phyloP scores from a whole-genome alignment of 2,113 vertebrate genomes.

The Mionectes macconnelli region DNA sequence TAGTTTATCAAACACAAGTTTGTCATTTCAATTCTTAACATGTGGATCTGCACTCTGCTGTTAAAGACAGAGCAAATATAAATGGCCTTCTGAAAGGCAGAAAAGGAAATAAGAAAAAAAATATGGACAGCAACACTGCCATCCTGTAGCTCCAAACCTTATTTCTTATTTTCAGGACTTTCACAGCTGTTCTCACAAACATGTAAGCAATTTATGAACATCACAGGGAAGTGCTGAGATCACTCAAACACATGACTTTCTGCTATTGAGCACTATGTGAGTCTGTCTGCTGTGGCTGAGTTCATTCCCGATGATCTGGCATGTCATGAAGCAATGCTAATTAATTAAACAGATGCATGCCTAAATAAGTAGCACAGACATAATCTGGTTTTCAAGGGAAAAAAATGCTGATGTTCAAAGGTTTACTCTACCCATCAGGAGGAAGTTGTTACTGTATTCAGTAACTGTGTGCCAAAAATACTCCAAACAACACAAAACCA shows the following conservation, averaged over 20 bases:
- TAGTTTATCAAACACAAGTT: not conserved
- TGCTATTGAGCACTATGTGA: not conserved
- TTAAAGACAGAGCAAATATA: not conserved
- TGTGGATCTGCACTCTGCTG: not conserved
- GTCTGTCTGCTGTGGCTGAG: not conserved
- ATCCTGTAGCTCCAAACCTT: not conserved
- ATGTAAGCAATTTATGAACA: not conserved
- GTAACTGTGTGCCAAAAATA: not conserved
- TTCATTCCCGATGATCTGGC: not conserved
- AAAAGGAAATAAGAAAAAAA: not conserved
- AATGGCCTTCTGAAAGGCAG: not conserved
- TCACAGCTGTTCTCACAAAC: conserved; percentile 16
- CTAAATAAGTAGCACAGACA: not conserved
- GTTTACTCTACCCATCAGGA: not conserved
- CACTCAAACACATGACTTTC: not conserved
- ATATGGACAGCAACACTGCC: not conserved
- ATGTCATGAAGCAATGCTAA: not conserved
- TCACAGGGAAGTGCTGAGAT: not conserved
- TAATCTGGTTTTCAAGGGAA: not conserved
- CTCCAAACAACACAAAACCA: not conserved
- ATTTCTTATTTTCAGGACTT: conserved; percentile 12
- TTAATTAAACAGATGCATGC: not conserved
- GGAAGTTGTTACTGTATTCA: not conserved
- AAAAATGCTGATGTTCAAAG: not conserved
- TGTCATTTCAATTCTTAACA: not conserved